Evolutionary conservation across 2,113 vertebrate species (phyloP), one percentile per base, ranked within the genome.

Genomic region (Phrynosoma platyrhinos): DNA sequence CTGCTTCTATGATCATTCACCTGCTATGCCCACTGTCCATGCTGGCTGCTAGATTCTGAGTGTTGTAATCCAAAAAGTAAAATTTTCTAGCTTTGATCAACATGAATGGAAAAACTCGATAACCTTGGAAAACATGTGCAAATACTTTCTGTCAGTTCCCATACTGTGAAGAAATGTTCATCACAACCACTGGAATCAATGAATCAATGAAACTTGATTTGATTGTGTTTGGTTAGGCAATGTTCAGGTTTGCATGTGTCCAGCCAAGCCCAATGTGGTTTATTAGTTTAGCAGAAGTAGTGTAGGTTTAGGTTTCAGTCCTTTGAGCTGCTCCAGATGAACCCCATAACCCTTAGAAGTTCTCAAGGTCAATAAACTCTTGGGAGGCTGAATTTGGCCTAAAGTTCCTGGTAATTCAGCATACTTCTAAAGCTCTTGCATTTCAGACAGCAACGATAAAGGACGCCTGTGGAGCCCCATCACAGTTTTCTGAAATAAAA

Each of bases 191-290:
- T 89, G 75, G 80, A 69, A 79, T 0, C 3, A 62, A 88, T 68
- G 93, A 94, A 79, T 77, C 74, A 78, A 21, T 42, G 27, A 52
- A 16, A 79, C 84, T 12, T 27, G 64, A 14, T 66, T 92, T 90
- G 84, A 80, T 23, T 81, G 80, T 0, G 0, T 30, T 79, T 85
- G 30, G 6, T 58, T 0, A 0, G 74, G n/a, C 79, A 87, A 87
- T 81, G 79, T 91, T 91, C 83, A 78, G 23, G 18, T 86, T 89
- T 72, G 1, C 4, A 66, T 32, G 83, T 30, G 23, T 55, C 82
- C 71, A 85, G 27, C 72, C 79, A 82, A 79, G 14, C 23, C 72
- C 40, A 71, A 62, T 80, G n/a, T 9, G 0, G 12, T 0, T 0
- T 52, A 58, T 88, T 94, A 90, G 91, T 87, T 93, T 87, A 88